phyloP scores from a whole-genome alignment of 1,140 invertebrate species.

The Apis florea region DNA sequence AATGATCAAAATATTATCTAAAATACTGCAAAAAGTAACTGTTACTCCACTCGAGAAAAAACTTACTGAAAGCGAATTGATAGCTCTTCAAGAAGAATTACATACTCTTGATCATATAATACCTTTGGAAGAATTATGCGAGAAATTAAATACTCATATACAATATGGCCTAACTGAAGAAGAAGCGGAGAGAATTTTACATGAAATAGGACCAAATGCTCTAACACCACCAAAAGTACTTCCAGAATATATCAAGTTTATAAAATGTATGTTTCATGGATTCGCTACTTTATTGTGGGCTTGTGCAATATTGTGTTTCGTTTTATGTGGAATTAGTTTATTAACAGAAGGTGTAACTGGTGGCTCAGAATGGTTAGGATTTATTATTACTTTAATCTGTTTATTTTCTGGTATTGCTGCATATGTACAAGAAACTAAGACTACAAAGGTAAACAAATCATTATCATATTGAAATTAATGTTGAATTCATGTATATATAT shows the following conservation, averaged over 20 bases:
- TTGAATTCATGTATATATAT: no score
- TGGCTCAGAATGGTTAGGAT: constrained; percentile 84
- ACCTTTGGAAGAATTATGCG: constrained; percentile 65
- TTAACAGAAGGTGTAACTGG: constrained; percentile 69
- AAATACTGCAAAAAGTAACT: not conserved
- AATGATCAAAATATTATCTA: constrained; percentile 5
- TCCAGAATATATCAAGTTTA: constrained; percentile 85
- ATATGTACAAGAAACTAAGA: constrained; percentile 85
- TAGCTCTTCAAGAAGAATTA: constrained; percentile 73
- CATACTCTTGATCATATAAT: constrained; percentile 74
- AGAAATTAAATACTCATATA: constrained; percentile 77
- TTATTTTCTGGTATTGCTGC: constrained; percentile 87
- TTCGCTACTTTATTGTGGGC: constrained; percentile 87
- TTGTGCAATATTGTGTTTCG: constrained; percentile 85
- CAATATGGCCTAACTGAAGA: constrained; percentile 82
- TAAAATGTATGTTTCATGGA: constrained; percentile 86
- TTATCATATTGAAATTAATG: not conserved
- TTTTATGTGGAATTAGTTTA: constrained; percentile 80
- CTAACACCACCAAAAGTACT: constrained; percentile 83
- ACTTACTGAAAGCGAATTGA: constrained; percentile 68
- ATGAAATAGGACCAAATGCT: constrained; percentile 86
- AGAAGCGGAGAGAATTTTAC: constrained; percentile 80
- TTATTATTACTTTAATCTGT: constrained; percentile 86
- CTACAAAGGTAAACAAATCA: constrained; percentile 33
- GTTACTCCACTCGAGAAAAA: constrained; percentile 58